These are phyloP conservation scores for Loxodonta africana DNA, from an alignment of 2,113 vertebrate genomes.

Conservation along the genomic window DNA sequence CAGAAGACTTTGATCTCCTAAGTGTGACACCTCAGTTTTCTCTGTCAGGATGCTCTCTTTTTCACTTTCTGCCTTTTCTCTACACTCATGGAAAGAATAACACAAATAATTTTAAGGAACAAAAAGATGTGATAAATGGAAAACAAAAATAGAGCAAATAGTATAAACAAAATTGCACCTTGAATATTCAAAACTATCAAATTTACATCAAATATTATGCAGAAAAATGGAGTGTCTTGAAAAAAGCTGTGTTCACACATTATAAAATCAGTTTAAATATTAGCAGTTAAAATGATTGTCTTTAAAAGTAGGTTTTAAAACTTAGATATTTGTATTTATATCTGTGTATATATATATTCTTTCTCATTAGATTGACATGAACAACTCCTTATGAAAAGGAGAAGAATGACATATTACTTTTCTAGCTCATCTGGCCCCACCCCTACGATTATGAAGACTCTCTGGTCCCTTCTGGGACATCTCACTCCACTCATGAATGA, in stretches of 20 bases:
- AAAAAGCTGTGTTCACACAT: background rate
- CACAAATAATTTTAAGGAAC: background rate
- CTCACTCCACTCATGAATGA: too few relatives aligned
- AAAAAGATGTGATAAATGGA: background rate
- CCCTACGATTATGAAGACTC: too few relatives aligned
- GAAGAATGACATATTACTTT: too few relatives aligned
- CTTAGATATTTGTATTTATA: too few relatives aligned
- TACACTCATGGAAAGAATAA: background rate
- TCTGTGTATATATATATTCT: too few relatives aligned
- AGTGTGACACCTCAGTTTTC: too few relatives aligned
- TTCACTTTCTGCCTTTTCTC: background rate
- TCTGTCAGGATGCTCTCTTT: background rate
- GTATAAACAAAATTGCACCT: background rate
- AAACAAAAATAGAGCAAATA: background rate
- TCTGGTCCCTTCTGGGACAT: too few relatives aligned
- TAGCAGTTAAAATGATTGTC: background rate
- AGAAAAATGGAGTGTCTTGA: background rate
- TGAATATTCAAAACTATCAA: background rate
- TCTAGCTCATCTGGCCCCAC: too few relatives aligned
- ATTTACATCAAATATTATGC: background rate
- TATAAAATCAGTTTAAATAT: background rate
- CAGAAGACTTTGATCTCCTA: background rate
- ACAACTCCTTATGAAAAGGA: too few relatives aligned
- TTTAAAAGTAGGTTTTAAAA: too few relatives aligned
- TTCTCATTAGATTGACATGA: too few relatives aligned